A percentile compares a stretch with the other conserved stretches of the same genome.
phyloP scores from a whole-genome alignment of 2,888 invertebrate genomes.

The Nudaria mundana region DNA sequence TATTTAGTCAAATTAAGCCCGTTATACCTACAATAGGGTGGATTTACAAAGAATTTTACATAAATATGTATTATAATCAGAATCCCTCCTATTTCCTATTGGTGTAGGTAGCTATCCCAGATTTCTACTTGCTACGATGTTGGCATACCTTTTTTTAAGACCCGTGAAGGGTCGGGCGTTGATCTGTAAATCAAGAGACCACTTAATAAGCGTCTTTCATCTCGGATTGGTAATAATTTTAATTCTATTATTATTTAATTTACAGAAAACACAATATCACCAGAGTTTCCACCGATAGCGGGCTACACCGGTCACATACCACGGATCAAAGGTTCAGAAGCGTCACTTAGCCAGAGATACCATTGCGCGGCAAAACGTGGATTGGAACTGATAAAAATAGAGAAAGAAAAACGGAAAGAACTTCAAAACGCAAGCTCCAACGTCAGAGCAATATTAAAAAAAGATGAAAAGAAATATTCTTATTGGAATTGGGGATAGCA shows the following conservation, averaged over 20 bases:
- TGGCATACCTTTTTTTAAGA: no score
- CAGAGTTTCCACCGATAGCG: constrained; percentile 86
- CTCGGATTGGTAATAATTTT: no score
- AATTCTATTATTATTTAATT: constrained; percentile 26
- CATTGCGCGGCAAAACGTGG: constrained; percentile 85
- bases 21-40: no score
- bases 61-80: no score
- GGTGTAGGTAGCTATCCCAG: no score
- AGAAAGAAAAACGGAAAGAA: constrained; percentile 73
- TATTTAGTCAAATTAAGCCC: no score
- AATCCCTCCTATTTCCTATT: no score
- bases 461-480: constrained; percentile 65
- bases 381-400: constrained; percentile 80
- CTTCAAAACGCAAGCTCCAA: constrained; percentile 61
- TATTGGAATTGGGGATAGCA: constrained; percentile 81
- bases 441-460: constrained; percentile 63
- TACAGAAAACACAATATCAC: constrained; percentile 83
- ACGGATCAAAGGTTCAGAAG: constrained; percentile 84
- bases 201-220: no score
- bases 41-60: no score
- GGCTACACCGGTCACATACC: constrained; percentile 89
- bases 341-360: constrained; percentile 85
- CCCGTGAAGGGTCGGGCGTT: no score
- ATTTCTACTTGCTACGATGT: no score
- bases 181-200: no score